These are phyloP conservation scores for Calephelis perditalis DNA, from an alignment of 2,888 invertebrate genomes.

Conservation along the genomic window DNA sequence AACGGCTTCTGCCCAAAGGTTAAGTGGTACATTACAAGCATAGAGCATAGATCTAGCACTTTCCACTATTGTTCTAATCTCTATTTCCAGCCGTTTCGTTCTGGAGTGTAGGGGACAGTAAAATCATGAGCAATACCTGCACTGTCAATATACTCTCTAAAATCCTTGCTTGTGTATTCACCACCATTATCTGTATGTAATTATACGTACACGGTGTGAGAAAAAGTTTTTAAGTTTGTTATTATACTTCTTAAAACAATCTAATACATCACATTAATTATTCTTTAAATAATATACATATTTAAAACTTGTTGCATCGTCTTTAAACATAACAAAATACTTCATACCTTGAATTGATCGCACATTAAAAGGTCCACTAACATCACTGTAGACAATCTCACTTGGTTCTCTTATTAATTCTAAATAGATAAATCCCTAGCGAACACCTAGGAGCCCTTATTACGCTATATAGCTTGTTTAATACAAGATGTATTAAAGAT, in stretches of 20 bases:
- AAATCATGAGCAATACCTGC: neutral
- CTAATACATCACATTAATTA: slow-evolving; percentile 5
- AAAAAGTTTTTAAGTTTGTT: neutral
- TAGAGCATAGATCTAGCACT: slow-evolving; percentile 25
- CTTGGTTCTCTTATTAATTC: too few relatives aligned
- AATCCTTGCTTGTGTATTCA: neutral
- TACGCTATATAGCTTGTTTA: too few relatives aligned
- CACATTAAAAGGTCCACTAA: slow-evolving; percentile 6
- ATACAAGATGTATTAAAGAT: too few relatives aligned
- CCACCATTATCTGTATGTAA: slow-evolving; percentile 10
- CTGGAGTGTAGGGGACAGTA: too few relatives aligned
- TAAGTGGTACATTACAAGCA: slow-evolving; percentile 19
- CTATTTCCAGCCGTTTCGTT: slow-evolving; percentile 30
- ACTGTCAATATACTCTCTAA: neutral
- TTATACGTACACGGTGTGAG: neutral
- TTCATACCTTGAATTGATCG: slow-evolving; percentile 11
- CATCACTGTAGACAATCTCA: slow-evolving; percentile 15
- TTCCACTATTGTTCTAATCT: slow-evolving; percentile 28
- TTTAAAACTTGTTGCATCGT: slow-evolving; percentile 8
- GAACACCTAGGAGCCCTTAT: too few relatives aligned
- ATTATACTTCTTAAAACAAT: slow-evolving; percentile 6
- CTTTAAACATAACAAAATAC: slow-evolving; percentile 14
- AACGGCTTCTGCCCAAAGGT: slow-evolving; percentile 31
- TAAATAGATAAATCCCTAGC: too few relatives aligned
- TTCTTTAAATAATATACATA: neutral